These are phyloP conservation scores for Macroteleia sp. DNA, from an alignment of 2,888 invertebrate genomes.

Conservation along the genomic window DNA sequence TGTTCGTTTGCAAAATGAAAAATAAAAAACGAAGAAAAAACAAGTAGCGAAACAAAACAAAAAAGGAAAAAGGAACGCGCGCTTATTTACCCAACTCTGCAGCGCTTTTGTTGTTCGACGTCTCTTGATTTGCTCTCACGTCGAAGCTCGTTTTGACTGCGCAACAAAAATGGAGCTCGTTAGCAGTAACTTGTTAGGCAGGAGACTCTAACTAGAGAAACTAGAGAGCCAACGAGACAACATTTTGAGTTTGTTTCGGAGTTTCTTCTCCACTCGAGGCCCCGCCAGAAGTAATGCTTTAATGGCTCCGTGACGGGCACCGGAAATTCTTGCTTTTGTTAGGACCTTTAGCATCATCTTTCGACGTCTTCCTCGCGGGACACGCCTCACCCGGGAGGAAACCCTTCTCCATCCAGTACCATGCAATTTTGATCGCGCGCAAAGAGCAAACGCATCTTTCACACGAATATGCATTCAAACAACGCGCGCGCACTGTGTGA, in stretches of 20 bases:
- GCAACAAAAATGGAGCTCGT: constrained; percentile 70
- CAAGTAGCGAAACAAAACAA: neutral
- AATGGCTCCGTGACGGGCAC: constrained; percentile 19
- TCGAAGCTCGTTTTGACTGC: constrained; percentile 36
- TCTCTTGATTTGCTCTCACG: constrained; percentile 43
- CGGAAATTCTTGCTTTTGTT: constrained; percentile 37
- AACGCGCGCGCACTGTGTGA: constrained; percentile 8
- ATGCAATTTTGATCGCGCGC: constrained; percentile 26
- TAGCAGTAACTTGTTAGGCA: constrained; percentile 72
- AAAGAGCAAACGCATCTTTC: neutral
- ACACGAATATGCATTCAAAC: constrained; percentile 8
- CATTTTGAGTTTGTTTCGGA: constrained; percentile 43
- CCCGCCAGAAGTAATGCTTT: constrained; percentile 34
- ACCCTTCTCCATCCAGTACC: constrained; percentile 6
- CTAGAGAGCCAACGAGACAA: constrained; percentile 63
- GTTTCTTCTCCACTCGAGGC: constrained; percentile 18
- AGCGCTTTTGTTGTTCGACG: constrained; percentile 41
- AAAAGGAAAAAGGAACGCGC: constrained; percentile 4
- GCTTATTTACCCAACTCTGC: constrained; percentile 41
- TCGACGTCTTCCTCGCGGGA: constrained; percentile 29
- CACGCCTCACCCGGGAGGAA: constrained; percentile 18
- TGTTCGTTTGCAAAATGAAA: constrained; percentile 6
- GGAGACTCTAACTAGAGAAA: constrained; percentile 66
- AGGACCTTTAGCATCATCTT: neutral
- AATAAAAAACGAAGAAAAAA: constrained; percentile 12